Evolutionary conservation across 2,888 invertebrate genomes (phyloP).

Genomic region (Drosophila demipolita): DNA sequence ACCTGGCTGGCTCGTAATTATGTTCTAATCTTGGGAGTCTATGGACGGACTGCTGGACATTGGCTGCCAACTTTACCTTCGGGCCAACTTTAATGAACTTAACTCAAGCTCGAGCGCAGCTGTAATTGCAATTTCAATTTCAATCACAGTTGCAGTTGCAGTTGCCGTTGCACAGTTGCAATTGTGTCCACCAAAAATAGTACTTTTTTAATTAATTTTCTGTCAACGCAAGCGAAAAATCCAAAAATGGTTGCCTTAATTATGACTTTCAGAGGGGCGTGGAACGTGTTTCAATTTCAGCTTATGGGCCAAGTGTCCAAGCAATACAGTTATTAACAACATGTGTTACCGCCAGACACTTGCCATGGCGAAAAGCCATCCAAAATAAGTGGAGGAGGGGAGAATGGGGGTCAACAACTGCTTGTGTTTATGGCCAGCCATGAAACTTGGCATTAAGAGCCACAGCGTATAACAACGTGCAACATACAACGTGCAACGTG

Average conservation of each 20-base stretch:
- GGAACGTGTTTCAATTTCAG: slow-evolving; percentile 65
- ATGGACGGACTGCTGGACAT: neutral
- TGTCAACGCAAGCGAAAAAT: slow-evolving; percentile 74
- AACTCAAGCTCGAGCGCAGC: slow-evolving; percentile 40
- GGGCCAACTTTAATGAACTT: slow-evolving; percentile 52
- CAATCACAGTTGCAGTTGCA: slow-evolving; percentile 22
- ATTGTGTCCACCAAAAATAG: neutral
- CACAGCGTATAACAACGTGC: slow-evolving; percentile 33
- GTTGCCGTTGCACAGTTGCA: slow-evolving; percentile 11
- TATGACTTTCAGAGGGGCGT: slow-evolving; percentile 45
- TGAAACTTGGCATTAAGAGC: slow-evolving; percentile 22
- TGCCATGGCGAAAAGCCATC: neutral
- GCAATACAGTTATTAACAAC: slow-evolving; percentile 69
- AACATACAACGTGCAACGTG: slow-evolving; percentile 22
- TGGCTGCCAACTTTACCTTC: neutral
- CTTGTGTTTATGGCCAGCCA: slow-evolving; percentile 39
- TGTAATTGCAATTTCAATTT: slow-evolving; percentile 23
- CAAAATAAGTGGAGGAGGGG: too few relatives aligned
- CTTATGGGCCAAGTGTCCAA: slow-evolving; percentile 10
- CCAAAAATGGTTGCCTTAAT: slow-evolving; percentile 45
- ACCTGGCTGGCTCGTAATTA: slow-evolving; percentile 25
- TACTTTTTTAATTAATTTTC: slow-evolving; percentile 76
- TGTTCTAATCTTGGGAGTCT: slow-evolving; percentile 13
- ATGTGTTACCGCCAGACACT: slow-evolving; percentile 55
- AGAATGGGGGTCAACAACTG: slow-evolving; percentile 32